A percentile compares a stretch with the other conserved stretches of the same genome.
These are phyloP conservation scores for Gandaritis pyraliata DNA, from an alignment of 2,888 invertebrate species.

Conservation along the genomic window DNA sequence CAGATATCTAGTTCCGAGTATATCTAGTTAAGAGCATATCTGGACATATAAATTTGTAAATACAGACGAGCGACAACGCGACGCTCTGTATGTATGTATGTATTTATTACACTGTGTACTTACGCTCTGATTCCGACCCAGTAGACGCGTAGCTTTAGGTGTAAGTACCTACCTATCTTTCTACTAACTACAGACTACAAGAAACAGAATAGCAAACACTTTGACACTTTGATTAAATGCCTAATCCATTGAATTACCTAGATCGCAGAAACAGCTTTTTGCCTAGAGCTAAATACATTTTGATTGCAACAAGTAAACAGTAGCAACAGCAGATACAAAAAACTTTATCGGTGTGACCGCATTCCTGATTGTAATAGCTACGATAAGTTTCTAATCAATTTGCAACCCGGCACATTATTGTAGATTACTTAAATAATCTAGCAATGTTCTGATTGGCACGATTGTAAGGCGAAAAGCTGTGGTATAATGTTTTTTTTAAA, in stretches of 20 bases:
- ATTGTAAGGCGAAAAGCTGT: not conserved
- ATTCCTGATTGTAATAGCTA: constrained; percentile 56
- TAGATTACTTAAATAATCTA: constrained; percentile 30
- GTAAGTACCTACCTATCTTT: too few species aligned
- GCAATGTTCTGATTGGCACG: constrained; percentile 15
- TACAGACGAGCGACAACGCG: too few species aligned
- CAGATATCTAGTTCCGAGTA: too few species aligned
- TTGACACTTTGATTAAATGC: too few species aligned
- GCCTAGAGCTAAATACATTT: constrained; percentile 16
- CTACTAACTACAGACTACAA: too few species aligned
- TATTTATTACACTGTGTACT: too few species aligned
- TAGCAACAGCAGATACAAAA: constrained; percentile 15
- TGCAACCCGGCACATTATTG: constrained; percentile 41
- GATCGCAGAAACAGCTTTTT: constrained; percentile 17
- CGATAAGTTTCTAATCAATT: constrained; percentile 66
- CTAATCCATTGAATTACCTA: not conserved
- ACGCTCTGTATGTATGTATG: too few species aligned
- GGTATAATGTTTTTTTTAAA: not conserved
- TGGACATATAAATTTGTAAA: too few species aligned
- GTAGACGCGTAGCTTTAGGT: too few species aligned
- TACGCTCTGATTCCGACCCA: too few species aligned
- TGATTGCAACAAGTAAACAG: constrained; percentile 22
- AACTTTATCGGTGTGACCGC: constrained; percentile 47
- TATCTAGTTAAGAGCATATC: too few species aligned
- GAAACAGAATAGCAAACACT: too few species aligned